Percentiles rank a stretch among this genome's conserved stretches.
Evolutionary conservation across 2,113 vertebrate genomes (phyloP).

Genomic region (Python bivittatus): DNA sequence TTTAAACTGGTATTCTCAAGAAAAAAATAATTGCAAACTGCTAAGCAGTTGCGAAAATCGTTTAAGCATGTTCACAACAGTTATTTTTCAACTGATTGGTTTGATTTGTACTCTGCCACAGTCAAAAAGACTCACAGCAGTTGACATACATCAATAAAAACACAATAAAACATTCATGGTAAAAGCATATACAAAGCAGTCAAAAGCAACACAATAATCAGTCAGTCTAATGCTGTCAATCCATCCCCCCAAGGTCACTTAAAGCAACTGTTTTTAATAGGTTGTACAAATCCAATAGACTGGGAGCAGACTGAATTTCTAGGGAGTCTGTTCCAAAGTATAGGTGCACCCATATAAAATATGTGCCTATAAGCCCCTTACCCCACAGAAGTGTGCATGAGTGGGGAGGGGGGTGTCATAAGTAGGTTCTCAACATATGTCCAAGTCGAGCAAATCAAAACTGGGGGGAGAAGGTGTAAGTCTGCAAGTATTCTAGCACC

Average conservation of each 20-base stretch:
- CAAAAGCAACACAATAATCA: background rate
- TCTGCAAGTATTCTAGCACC: background rate
- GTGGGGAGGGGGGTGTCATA: background rate
- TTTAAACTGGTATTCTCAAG: background rate
- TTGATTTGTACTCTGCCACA: background rate
- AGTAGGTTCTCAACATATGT: background rate
- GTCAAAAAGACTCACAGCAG: background rate
- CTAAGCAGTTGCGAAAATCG: no score
- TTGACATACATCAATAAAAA: background rate
- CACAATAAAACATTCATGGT: background rate
- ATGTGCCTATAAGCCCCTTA: background rate
- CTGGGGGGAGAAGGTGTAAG: background rate
- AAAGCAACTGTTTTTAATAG: background rate
- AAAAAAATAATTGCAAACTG: background rate
- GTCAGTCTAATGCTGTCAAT: background rate
- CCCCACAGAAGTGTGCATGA: background rate
- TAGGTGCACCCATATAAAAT: background rate
- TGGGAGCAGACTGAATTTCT: background rate
- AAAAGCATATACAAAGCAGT: background rate
- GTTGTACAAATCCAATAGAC: background rate
- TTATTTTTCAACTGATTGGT: background rate
- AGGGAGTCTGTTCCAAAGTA: background rate
- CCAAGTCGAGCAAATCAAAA: background rate
- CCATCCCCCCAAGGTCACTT: background rate
- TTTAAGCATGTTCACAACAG: background rate